These are phyloP conservation scores for Actinia tenebrosa DNA, from an alignment of 64 coral and sea anemone species.

Conservation along the genomic window DNA sequence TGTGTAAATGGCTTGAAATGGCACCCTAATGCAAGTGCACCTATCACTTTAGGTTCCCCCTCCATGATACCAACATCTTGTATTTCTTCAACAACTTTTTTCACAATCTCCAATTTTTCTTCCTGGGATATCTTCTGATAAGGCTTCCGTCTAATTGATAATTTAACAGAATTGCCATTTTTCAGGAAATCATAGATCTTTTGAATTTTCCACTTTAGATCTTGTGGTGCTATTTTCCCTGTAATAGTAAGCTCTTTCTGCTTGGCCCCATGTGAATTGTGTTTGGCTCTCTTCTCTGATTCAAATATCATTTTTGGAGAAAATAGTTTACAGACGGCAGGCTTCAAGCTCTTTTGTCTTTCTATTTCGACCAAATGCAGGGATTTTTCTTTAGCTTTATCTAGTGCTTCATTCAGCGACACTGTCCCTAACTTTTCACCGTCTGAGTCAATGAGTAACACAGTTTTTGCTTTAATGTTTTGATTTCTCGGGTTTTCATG, in stretches of 20 bases:
- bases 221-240: conserved; percentile 57
- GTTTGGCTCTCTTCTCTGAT: too few relatives aligned
- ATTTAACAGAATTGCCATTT: neutral
- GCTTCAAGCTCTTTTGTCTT: conserved; percentile 8
- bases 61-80: conserved; percentile 51
- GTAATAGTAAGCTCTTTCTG: conserved; percentile 45
- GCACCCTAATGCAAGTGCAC: too few relatives aligned
- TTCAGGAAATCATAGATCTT: conserved; percentile 50
- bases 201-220: conserved; percentile 71
- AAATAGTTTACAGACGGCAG: conserved; percentile 55
- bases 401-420: neutral
- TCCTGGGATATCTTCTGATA: conserved; percentile 52
- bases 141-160: conserved; percentile 47
- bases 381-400: conserved; percentile 16
- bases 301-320: conserved; percentile 32
- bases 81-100: conserved; percentile 44
- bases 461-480: conserved; percentile 5
- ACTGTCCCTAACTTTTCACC: conserved; percentile 9
- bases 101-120: conserved; percentile 54
- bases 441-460: neutral
- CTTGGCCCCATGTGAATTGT: conserved; percentile 29
- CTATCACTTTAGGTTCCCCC: conserved; percentile 38
- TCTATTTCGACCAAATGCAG: conserved; percentile 17
- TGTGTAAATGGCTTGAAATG: too few relatives aligned
- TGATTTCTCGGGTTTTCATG: conserved; percentile 22